Conservation (phyloP, 1,140 invertebrate genomes). For the Globodera rostochiensis region DNA sequence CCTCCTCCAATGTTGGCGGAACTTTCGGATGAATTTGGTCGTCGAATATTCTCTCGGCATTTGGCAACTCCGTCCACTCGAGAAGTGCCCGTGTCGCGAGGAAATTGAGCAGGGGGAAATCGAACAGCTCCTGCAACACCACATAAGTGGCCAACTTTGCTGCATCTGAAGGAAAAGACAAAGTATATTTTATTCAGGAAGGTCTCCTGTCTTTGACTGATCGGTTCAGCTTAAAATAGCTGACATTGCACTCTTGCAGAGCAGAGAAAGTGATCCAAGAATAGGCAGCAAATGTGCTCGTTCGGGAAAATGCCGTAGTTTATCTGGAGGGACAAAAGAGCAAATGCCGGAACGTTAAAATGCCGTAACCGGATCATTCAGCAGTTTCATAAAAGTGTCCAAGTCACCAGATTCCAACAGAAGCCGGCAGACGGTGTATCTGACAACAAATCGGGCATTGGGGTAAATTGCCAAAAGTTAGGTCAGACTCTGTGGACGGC, state of each 20-base stretch:
- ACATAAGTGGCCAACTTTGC: constrained; percentile 77
- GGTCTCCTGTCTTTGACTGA: neutral
- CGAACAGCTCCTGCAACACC: constrained; percentile 86
- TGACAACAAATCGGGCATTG: neutral
- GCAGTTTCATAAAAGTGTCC: constrained; percentile 74
- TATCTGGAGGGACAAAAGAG: constrained; percentile 66
- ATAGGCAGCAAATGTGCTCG: constrained; percentile 76
- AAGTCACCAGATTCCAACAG: constrained; percentile 71
- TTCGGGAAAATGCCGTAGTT: constrained; percentile 88
- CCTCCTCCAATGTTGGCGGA: constrained; percentile 16
- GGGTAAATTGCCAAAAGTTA: neutral
- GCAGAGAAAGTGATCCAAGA: constrained; percentile 80
- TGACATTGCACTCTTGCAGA: constrained; percentile 69
- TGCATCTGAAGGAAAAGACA: constrained; percentile 69
- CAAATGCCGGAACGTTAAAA: constrained; percentile 2
- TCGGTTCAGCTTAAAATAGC: constrained; percentile 29
- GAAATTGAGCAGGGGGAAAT: constrained; percentile 74
- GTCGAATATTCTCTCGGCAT: constrained; percentile 61
- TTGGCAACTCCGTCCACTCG: constrained; percentile 69
- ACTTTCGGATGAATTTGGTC: constrained; percentile 18
- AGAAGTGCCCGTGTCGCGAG: constrained; percentile 78
- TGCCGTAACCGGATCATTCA: constrained; percentile 74
- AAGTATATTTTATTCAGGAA: too few relatives aligned
- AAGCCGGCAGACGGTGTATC: constrained; percentile 76
- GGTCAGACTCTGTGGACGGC: constrained; percentile 73